These are phyloP conservation scores for Stenolophus ochropezus DNA, from an alignment of 2,888 invertebrate species.

Conservation along the genomic window DNA sequence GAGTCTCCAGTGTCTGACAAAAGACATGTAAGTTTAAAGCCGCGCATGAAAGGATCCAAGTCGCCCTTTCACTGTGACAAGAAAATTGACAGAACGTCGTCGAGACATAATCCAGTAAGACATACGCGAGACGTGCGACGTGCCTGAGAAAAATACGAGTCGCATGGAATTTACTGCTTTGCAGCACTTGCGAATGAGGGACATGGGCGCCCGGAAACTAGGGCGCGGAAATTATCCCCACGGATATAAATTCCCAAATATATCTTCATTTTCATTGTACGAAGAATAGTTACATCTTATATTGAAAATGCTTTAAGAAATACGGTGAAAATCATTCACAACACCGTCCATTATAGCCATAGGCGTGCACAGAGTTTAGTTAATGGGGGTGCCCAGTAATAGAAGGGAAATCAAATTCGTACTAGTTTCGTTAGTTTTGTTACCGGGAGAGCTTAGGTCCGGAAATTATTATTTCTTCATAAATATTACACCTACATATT, in stretches of 20 bases:
- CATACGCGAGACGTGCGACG: constrained; percentile 33
- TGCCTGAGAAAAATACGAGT: constrained; percentile 35
- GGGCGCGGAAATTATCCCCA: neutral
- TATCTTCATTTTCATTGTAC: neutral
- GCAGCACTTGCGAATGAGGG: constrained; percentile 21
- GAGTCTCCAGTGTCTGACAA: constrained; percentile 22
- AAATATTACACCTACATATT: too few species aligned
- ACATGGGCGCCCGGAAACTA: neutral
- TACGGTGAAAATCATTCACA: too few species aligned
- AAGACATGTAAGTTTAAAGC: constrained; percentile 40
- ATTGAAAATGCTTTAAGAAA: too few species aligned
- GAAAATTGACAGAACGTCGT: constrained; percentile 48
- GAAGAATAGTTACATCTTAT: neutral
- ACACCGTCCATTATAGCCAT: too few species aligned
- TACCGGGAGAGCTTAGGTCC: too few species aligned
- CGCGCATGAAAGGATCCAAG: constrained; percentile 49
- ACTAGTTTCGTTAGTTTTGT: too few species aligned
- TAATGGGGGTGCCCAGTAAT: too few species aligned
- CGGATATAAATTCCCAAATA: too few species aligned
- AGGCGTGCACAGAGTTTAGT: too few species aligned
- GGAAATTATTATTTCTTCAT: too few species aligned
- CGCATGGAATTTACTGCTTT: constrained; percentile 13
- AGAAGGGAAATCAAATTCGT: too few species aligned
- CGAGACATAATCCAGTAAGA: constrained; percentile 48
- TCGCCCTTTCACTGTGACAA: constrained; percentile 30